Base-by-base conservation (phyloP, 2,797 vertebrate genomes). In the Ceyx erithaca region DNA sequence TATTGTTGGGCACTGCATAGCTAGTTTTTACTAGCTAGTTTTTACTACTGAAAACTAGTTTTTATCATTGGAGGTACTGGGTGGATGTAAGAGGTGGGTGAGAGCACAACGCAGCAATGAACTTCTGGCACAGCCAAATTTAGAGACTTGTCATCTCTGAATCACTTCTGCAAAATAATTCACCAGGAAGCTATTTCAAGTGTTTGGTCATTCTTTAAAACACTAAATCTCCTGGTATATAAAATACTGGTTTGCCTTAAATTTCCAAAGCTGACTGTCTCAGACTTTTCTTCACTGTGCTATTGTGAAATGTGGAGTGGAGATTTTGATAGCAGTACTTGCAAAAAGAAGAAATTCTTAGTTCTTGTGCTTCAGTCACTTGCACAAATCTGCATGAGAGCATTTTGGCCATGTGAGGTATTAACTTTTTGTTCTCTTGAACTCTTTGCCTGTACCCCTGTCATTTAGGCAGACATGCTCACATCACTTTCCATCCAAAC, bases 41-140 rank as follows among this genome's bases (percentile, higher is more conserved):
- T 37, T 37, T 37, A 37, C 12, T 37, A 37, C 37, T 37, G 37
- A 37, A 37, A 37, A 4, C 5, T 55, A 7, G 2, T 11, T 83
- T 69, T 92, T 68, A 5, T 55, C n/a, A 75, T 68, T 51, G 30
- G 26, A 54, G 80, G 25, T 77, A 43, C 33, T 61, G 54, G 3
- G 15, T 80, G 59, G 54, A 15, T 57, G 16, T 45, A 30, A 0
- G 8, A 63, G 30, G 21, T 55, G 40, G 19, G 31, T 0, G 2
- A 10, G 28, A 51, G 15, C 18, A 20, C 49, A 89, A 6, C 22
- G 13, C 22, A 83, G 22, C 68, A 45, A 11, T 40, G 54, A 71
- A 66, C 33, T 85, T 72, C 15, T 83, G 63, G 7, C 37, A 8
- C 35, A 72, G 66, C 16, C 49, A 40, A 5, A 72, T 72, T 58